Base-by-base conservation (phyloP, 1,140 invertebrate genomes). In the Stratiolaelaps scimitus region DNA sequence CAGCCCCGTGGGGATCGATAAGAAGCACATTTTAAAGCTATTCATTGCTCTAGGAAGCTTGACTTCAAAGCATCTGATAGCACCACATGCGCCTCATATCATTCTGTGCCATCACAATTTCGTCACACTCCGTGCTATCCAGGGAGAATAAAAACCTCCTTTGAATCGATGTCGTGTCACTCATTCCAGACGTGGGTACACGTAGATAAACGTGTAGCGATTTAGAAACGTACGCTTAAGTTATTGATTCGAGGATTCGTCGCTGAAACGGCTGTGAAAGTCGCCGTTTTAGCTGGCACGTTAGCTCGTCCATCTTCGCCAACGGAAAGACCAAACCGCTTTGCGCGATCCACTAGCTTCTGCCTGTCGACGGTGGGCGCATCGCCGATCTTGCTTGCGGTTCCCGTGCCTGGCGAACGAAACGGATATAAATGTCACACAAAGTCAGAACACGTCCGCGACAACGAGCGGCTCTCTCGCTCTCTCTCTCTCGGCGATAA, bases 241-340 rank as follows among this genome's bases (percentile, higher is more conserved):
- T 60, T 34, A 34, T 34, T 19, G 53, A 26, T 60, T 26, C 26
- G 26, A 23, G 26, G 17, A 17, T 15, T 23, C 15, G 53, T 34
- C 1, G 10, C 20, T 4, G 53, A 15, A 4, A 34, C 17, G 6
- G 53, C 26, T 10, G 26, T 60, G 4, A 60, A 29, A 15, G 20
- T 34, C 15, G 26, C 34, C 23, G 53, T 23, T 60, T 17, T 20
- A 1, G 15, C 17, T 34, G 53, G 17, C 23, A 19, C 15, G 17
- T 60, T 60, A 4, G 53, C 53, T 23, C 34, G 53, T 60, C 53
- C 53, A 23, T 60, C 53, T 15, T 60, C 53, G 17, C 53, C 53
- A 15, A 60, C 53, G 10, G 53, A 34, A 60, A 60, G 26, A 5
- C 53, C 53, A 34, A 60, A 60, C 10, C 53, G 15, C 26, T 60